Conservation (phyloP, 2,113 vertebrate genomes). For the Psilopsiagon aurifrons region DNA sequence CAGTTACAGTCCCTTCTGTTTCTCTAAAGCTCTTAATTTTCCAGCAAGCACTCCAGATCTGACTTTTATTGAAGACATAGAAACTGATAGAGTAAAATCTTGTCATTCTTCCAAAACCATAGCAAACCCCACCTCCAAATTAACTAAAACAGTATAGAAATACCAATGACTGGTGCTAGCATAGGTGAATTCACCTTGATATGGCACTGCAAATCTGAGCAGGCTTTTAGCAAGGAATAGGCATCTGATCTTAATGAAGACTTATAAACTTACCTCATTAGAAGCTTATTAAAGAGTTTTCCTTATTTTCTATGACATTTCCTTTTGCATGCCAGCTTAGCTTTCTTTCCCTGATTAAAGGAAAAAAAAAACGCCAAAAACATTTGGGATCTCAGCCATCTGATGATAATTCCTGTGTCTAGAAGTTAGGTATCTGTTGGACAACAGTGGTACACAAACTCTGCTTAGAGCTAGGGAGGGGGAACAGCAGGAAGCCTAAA, state of each 20-base stretch:
- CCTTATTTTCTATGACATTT: background rate
- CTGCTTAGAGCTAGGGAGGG: background rate
- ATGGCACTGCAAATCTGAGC: background rate
- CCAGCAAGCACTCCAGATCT: background rate
- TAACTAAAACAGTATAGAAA: background rate
- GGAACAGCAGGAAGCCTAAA: background rate
- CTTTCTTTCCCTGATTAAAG: background rate
- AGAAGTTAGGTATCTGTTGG: background rate
- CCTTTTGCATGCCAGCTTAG: background rate
- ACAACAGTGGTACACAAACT: background rate
- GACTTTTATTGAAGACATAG: background rate
- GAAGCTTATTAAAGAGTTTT: background rate
- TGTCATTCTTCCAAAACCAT: background rate
- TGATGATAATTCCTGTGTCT: background rate
- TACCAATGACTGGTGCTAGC: background rate
- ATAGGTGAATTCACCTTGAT: background rate
- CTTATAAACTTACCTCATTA: background rate
- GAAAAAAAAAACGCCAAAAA: background rate
- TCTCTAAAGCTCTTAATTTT: background rate
- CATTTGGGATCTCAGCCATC: background rate
- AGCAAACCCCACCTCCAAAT: background rate
- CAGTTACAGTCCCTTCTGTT: background rate
- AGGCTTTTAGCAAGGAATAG: background rate
- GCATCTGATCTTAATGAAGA: background rate
- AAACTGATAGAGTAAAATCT: background rate